These are phyloP conservation scores for Aplocera efformata DNA, from an alignment of 2,888 invertebrate species.

Conservation along the genomic window DNA sequence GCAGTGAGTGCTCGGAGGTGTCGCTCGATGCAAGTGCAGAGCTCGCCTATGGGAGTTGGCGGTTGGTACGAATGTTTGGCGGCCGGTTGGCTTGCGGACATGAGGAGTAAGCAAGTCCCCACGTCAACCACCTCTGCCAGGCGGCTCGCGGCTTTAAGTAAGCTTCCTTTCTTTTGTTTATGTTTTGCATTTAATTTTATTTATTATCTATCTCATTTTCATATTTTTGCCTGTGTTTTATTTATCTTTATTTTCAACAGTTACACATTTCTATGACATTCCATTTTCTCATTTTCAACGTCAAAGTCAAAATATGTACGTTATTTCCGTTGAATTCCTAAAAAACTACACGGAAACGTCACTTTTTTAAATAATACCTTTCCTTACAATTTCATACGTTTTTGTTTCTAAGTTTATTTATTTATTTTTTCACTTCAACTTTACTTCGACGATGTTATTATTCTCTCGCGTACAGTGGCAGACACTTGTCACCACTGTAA, in stretches of 20 bases:
- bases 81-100: constrained; percentile 75
- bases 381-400: background rate
- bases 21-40: constrained; percentile 74
- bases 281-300: background rate
- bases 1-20: constrained; percentile 63
- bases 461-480: constrained; percentile 1
- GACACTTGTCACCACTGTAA: constrained; percentile 1
- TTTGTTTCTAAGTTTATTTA: no score
- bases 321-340: no score
- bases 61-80: constrained; percentile 75
- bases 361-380: no score
- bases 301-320: no score
- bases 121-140: constrained; percentile 77
- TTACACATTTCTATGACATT: constrained; percentile 10
- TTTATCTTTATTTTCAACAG: constrained; percentile 27
- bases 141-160: constrained; percentile 78
- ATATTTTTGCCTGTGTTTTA: constrained; percentile 30
- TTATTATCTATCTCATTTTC: constrained; percentile 32
- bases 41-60: constrained; percentile 76
- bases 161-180: constrained; percentile 73
- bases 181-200: constrained; percentile 59
- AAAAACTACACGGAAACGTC: no score
- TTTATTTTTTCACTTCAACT: background rate
- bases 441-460: constrained; percentile 4
- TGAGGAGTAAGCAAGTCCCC: constrained; percentile 79